Evolutionary conservation across 2,113 vertebrate species (phyloP), one percentile per base, ranked within the genome.

Genomic region (Hypocryptadius cinnamomeus): DNA sequence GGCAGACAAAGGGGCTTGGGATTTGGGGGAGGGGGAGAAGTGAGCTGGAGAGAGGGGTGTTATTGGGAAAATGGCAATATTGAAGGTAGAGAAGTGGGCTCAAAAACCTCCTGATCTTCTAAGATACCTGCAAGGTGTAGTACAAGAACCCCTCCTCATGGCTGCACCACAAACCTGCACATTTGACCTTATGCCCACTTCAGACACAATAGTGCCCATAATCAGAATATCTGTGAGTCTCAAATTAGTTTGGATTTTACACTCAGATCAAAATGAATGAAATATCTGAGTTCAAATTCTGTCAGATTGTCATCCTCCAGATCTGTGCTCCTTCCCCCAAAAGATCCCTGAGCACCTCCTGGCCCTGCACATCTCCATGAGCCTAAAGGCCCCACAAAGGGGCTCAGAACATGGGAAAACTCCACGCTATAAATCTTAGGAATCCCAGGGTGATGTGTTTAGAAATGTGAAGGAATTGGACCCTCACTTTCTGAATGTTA

Each of bases 401-500:
- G 66, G 27, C 68, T 83, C 3, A 3, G 42, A 64, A 94, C 76
- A 84, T 95, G 94, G 85, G 93, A 96, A 95, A 88, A 60, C 79
- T 64, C 51, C 48, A 45, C 0, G 3, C 40, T 60, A 91, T 95
- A 92, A 94, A 96, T 95, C 91, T 94, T 74, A 61, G 48, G 82
- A 94, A 95, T 94, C 88, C 89, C 82, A 53, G 90, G 76, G 93
- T 37, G 87, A 94, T 90, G 79, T 48, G 79, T 86, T 90, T 69
- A 86, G 90, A 95, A 94, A 94, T 88, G 92, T 86, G 82, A 84
- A 95, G 95, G 96, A 94, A 95, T 68, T 68, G 93, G 73, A 74
- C 69, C 7, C 65, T 94, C 92, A 92, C 90, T 96, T 90, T 79
- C 93, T 90, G 95, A 94, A 95, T 94, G 90, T 96, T 95, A 96